Evolutionary conservation across 2,888 invertebrate genomes (phyloP), one percentile per base, ranked within the genome.

Genomic region (Camptogramma bilineatum): DNA sequence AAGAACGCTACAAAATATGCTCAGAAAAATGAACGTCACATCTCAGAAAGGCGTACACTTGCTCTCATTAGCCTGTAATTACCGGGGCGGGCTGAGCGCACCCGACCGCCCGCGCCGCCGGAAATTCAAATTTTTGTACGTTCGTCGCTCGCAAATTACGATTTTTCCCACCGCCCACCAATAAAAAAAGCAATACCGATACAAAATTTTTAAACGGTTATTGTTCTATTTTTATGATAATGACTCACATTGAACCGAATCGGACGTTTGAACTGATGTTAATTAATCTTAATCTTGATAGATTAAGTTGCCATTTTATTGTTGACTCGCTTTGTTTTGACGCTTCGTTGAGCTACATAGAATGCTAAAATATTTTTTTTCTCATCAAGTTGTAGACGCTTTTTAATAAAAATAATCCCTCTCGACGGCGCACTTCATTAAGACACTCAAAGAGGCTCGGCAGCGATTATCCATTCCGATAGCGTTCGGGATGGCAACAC

Each of bases 211-310:
- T 89, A 71, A 91, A 92, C 84, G 89, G 90, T 91, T 92, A 91
- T 90, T 91, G 90, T 93, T 90, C 87, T 86, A 86, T 88, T 90
- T 92, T 93, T 91, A 92, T 91, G 90, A 85, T 91, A 91, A 91
- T 92, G 89, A 78, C 82, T 85, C 82, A 86, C 86, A 88, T 90
- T 89, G 87, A 87, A 88, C 84, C 85, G 85, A 83, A 85, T 84
- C 85, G 84, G 80, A 84, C 88, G 88, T 86, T 88, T 86, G 84
- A 87, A 86, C 84, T n/a, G n/a, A n/a, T n/a, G n/a, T n/a, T n/a
- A n/a, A n/a, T n/a, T n/a, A n/a, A n/a, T n/a, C n/a, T n/a, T n/a
- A n/a, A n/a, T n/a, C n/a, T n/a, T n/a, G n/a, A 81, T 74, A 86
- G 86, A 88, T 89, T 84, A 86, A 87, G 85, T 83, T 84, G 79